A percentile compares a stretch with the other conserved stretches of the same genome.
Conservation (phyloP, 2,888 invertebrate genomes). For the Hydrotaea cyrtoneurina region DNA sequence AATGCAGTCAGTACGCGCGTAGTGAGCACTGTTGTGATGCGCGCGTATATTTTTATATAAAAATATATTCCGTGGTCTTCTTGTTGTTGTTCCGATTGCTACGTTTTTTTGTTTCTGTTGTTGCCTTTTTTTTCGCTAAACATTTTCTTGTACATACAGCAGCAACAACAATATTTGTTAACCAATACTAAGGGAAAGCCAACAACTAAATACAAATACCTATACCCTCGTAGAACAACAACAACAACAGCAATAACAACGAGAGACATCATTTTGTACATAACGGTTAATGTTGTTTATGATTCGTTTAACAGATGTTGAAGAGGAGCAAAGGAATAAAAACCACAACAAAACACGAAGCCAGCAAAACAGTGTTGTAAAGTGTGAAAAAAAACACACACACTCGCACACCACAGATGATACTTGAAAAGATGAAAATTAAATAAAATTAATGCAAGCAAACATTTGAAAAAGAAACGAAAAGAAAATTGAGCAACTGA, state of each 20-base stretch:
- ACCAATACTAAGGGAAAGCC: slow-evolving; percentile 35
- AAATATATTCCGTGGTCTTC: slow-evolving; percentile 58
- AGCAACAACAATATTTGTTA: not conserved
- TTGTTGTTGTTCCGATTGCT: not conserved
- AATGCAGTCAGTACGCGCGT: slow-evolving; percentile 55
- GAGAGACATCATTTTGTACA: slow-evolving; percentile 37
- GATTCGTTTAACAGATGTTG: slow-evolving; percentile 47
- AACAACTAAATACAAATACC: slow-evolving; percentile 26
- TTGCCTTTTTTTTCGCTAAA: slow-evolving; percentile 23
- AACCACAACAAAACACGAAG: slow-evolving; percentile 3
- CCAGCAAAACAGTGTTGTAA: slow-evolving; percentile 56
- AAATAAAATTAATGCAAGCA: not conserved
- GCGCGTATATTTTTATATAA: slow-evolving; percentile 65
- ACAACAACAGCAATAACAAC: slow-evolving; percentile 20
- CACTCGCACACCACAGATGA: not conserved
- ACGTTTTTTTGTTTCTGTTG: not conserved
- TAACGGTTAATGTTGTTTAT: slow-evolving; percentile 63
- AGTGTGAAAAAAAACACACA: slow-evolving; percentile 35
- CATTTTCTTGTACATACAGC: slow-evolving; percentile 9
- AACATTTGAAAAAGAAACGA: not conserved
- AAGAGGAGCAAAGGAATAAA: not conserved
- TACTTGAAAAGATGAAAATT: not conserved
- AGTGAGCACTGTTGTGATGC: slow-evolving; percentile 52
- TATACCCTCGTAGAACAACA: slow-evolving; percentile 29
- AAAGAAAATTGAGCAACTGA: too few species aligned